phyloP scores from a whole-genome alignment of 2,113 vertebrate genomes.

The Corvus hawaiiensis region DNA sequence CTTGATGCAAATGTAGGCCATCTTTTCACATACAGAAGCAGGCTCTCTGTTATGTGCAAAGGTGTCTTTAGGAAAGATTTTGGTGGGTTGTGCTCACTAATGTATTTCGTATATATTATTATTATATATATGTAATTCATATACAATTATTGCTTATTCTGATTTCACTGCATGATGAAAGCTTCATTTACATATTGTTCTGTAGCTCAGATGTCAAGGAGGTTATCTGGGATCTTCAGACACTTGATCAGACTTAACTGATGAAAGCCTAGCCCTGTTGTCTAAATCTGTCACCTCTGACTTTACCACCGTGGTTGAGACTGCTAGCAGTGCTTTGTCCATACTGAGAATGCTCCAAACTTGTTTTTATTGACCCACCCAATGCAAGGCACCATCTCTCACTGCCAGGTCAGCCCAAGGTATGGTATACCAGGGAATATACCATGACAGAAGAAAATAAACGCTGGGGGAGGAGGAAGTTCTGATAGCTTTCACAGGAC shows the following conservation, averaged over 20 bases:
- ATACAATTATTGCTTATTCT: not conserved
- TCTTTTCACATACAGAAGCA: not conserved
- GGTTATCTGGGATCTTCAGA: conserved; percentile 19
- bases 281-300: not conserved
- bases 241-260: conserved; percentile 21
- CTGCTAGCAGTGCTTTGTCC: not conserved
- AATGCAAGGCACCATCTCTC: not conserved
- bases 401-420: not conserved
- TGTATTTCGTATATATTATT: not conserved
- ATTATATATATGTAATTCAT: not conserved
- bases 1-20: not conserved
- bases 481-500: conserved; percentile 26
- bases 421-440: conserved; percentile 25
- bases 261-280: conserved; percentile 26
- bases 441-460: conserved; percentile 60
- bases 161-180: not conserved
- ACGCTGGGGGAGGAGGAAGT: not conserved
- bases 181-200: not conserved
- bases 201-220: not conserved
- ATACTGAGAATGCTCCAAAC: not conserved
- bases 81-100: not conserved
- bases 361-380: not conserved
- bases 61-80: not conserved
- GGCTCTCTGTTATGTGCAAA: not conserved
- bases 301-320: conserved; percentile 18